These are phyloP conservation scores for Rhabditoides inermis DNA, from an alignment of 2,888 invertebrate species.

Conservation along the genomic window DNA sequence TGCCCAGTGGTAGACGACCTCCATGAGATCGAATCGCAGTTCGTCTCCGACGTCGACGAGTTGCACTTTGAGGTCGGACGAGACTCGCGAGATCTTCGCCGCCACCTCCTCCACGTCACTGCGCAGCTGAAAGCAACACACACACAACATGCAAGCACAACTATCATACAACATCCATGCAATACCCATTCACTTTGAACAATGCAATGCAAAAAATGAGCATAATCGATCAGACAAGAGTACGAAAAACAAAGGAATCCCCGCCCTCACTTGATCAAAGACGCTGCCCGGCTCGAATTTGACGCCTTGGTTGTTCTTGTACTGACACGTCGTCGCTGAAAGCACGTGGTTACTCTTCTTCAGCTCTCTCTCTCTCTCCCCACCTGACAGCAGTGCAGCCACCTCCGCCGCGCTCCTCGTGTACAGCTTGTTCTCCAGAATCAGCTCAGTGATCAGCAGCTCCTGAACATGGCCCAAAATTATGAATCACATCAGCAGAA, in stretches of 20 bases:
- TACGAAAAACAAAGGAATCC: neutral
- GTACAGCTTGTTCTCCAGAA: constrained; percentile 79
- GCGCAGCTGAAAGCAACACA: constrained; percentile 62
- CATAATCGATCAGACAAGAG: too few relatives aligned
- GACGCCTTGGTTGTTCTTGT: constrained; percentile 58
- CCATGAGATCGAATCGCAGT: constrained; percentile 76
- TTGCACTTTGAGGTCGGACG: constrained; percentile 5
- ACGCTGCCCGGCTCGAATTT: constrained; percentile 15
- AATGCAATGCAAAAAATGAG: too few relatives aligned
- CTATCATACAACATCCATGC: too few relatives aligned
- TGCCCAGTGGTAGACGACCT: constrained; percentile 94
- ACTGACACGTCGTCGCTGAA: constrained; percentile 85
- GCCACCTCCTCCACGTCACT: constrained; percentile 61
- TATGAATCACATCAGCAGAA: neutral
- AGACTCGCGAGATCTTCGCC: constrained; percentile 16
- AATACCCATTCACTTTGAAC: too few relatives aligned
- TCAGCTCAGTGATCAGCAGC: constrained; percentile 82
- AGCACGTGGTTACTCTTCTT: too few relatives aligned
- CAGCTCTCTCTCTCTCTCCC: too few relatives aligned
- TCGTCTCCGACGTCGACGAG: constrained; percentile 15
- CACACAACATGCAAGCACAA: constrained; percentile 6
- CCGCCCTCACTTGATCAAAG: constrained; percentile 14
- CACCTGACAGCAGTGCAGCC: constrained; percentile 82
- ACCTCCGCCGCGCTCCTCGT: constrained; percentile 67
- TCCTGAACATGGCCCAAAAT: constrained; percentile 37